Percentiles rank a stretch among this genome's conserved stretches.
Conservation (phyloP, 2,797 vertebrate species). For the Gallinago nigripennis region DNA sequence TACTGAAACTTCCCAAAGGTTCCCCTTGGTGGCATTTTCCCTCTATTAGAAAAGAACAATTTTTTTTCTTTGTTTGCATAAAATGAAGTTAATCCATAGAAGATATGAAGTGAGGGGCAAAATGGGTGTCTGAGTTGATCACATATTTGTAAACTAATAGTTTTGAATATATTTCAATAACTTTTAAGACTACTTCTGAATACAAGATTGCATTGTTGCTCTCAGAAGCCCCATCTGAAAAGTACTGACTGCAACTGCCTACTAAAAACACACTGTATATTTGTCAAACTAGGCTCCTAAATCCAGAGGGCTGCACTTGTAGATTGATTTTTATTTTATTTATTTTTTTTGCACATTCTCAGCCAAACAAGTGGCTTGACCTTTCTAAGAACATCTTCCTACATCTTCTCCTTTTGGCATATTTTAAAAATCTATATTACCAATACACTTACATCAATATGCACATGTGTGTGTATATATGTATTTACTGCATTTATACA, state of each 20-base stretch:
- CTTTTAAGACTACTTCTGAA: not conserved
- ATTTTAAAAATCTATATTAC: not conserved
- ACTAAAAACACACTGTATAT: not conserved
- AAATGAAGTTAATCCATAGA: not conserved
- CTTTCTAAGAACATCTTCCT: not conserved
- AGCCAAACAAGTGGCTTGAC: not conserved
- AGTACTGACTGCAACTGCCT: not conserved
- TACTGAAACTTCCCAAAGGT: not conserved
- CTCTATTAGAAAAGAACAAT: not conserved
- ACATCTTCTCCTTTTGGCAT: not conserved
- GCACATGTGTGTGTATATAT: accelerated
- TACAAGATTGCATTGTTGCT: not conserved
- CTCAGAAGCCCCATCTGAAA: not conserved
- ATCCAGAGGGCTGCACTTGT: not conserved
- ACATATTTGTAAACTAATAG: not conserved
- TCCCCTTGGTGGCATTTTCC: not conserved
- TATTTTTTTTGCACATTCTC: not conserved
- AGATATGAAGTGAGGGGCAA: not conserved
- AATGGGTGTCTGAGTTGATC: not conserved
- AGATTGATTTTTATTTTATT: not conserved
- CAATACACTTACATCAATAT: not conserved
- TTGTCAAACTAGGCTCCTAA: not conserved
- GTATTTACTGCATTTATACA: not conserved
- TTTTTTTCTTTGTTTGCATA: not conserved
- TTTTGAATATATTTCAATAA: not conserved